phyloP scores from a whole-genome alignment of 2,797 vertebrate species.

The Synaphobranchus kaupii region DNA sequence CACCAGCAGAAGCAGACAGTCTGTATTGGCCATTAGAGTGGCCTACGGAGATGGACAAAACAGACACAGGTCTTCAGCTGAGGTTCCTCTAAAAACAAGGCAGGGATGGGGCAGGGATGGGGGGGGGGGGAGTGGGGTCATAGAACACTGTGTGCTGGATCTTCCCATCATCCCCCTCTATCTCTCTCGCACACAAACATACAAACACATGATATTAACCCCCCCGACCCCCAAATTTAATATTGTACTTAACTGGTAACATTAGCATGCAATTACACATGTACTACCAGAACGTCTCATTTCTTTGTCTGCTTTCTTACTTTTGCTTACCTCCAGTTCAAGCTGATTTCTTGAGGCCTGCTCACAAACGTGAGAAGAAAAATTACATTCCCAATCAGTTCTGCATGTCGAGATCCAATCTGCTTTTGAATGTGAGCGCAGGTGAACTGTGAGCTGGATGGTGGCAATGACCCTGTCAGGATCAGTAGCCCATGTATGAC shows the following conservation, averaged over 20 bases:
- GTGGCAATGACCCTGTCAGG: background rate
- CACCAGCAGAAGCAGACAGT: constrained; percentile 58
- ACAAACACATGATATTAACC: background rate
- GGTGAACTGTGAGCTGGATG: background rate
- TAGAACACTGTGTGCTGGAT: constrained; percentile 45
- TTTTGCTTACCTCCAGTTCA: background rate
- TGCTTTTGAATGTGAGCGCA: background rate
- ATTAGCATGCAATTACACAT: background rate
- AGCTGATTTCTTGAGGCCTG: background rate
- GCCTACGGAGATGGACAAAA: constrained; percentile 62
- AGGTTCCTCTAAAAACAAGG: constrained; percentile 50
- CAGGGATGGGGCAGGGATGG: constrained; percentile 24
- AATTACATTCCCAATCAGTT: background rate
- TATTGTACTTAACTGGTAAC: background rate
- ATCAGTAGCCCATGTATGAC: background rate
- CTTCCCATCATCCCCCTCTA: background rate
- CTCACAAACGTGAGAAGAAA: background rate
- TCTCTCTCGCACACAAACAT: constrained; percentile 14
- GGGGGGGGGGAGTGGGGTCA: background rate
- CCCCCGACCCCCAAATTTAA: too few relatives aligned
- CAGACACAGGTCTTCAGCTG: constrained; percentile 58
- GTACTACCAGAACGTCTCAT: background rate
- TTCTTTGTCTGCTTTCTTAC: background rate
- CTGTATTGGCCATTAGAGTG: constrained; percentile 69
- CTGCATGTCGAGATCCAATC: background rate